Evolutionary conservation across 2,888 invertebrate species (phyloP).

Genomic region (Eristalinus aeneus): DNA sequence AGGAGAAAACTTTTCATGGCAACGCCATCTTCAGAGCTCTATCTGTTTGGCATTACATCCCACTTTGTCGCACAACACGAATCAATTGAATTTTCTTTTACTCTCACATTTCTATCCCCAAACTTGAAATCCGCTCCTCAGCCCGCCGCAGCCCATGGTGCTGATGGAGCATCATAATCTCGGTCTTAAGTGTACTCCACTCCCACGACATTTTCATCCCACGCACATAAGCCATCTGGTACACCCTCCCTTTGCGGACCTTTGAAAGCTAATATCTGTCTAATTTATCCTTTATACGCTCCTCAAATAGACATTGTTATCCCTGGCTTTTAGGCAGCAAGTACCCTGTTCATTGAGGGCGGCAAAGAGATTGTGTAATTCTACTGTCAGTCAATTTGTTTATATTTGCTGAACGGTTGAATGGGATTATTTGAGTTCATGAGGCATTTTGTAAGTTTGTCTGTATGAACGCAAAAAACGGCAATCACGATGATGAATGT

Average conservation of each 20-base stretch:
- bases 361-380: neutral
- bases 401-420: slow-evolving; percentile 7
- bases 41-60: neutral
- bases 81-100: neutral
- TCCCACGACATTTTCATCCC: neutral
- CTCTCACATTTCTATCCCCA: neutral
- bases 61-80: neutral
- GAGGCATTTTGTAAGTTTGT: neutral
- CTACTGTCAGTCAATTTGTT: slow-evolving; percentile 18
- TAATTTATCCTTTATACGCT: slow-evolving; percentile 6
- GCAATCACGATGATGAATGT: neutral
- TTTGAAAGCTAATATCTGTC: slow-evolving; percentile 10
- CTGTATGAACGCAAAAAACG: neutral
- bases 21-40: no score
- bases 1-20: no score
- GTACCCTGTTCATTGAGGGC: neutral
- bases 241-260: neutral
- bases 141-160: neutral
- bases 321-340: neutral
- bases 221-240: neutral
- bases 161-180: neutral
- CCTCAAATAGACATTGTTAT: neutral
- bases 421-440: neutral
- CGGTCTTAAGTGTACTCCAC: neutral
- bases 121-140: neutral